These are phyloP conservation scores for Phrynosoma platyrhinos DNA, from an alignment of 2,113 vertebrate genomes.

Conservation along the genomic window DNA sequence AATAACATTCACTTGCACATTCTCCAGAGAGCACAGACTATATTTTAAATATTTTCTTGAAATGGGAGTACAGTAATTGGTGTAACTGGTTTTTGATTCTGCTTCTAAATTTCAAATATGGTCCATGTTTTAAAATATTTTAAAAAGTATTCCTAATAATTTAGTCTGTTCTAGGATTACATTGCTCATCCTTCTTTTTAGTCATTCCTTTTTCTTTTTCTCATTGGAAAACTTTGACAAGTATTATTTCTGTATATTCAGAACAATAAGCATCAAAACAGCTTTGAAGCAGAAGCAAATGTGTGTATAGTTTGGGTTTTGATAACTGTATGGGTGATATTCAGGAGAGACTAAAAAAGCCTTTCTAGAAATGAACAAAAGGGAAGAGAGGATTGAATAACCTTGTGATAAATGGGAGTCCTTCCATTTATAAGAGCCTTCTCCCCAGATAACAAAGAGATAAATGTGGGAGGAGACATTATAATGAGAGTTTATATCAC, in stretches of 20 bases:
- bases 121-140: conserved; percentile 43
- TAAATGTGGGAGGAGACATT: too few relatives aligned
- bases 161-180: not conserved
- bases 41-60: conserved; percentile 44
- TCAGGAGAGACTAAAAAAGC: too few relatives aligned
- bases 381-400: too few relatives aligned
- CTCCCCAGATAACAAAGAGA: too few relatives aligned
- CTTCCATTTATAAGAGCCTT: too few relatives aligned
- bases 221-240: not conserved
- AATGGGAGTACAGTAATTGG: conserved; percentile 35
- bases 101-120: conserved; percentile 16
- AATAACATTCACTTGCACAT: conserved; percentile 14
- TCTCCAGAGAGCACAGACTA: not conserved
- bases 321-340: too few relatives aligned
- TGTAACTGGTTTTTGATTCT: conserved; percentile 40
- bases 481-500: too few relatives aligned
- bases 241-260: not conserved
- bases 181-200: conserved; percentile 8
- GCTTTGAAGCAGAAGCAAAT: not conserved
- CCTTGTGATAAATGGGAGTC: too few relatives aligned
- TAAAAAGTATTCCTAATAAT: conserved; percentile 30
- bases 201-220: not conserved
- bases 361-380: too few relatives aligned
- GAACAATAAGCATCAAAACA: not conserved
- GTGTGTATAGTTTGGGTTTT: too few relatives aligned